phyloP scores from a whole-genome alignment of 2,888 invertebrate genomes.

The Octodonta nipae region DNA sequence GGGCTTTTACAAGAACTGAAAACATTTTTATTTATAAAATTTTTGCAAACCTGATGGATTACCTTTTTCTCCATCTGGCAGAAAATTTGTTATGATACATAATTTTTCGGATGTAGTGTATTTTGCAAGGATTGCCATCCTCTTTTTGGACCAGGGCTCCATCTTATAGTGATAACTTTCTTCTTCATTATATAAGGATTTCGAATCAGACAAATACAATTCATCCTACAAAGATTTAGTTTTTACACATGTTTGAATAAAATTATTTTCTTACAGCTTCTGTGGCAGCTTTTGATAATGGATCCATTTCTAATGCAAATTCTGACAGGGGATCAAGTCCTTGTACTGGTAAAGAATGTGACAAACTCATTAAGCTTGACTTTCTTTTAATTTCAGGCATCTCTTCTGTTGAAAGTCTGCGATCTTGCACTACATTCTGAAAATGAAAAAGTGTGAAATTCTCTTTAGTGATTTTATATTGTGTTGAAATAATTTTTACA shows the following conservation, averaged over 20 bases:
- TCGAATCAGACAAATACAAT: slow-evolving; percentile 12
- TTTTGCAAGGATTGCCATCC: slow-evolving; percentile 67
- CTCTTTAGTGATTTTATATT: too few relatives aligned
- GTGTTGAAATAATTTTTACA: too few relatives aligned
- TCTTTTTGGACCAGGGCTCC: slow-evolving; percentile 67
- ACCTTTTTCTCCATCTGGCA: slow-evolving; percentile 72
- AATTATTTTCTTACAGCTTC: slow-evolving; percentile 32
- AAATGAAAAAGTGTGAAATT: too few relatives aligned
- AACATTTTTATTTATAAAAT: not conserved
- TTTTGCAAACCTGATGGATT: slow-evolving; percentile 12
- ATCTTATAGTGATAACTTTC: slow-evolving; percentile 27
- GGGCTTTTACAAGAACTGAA: slow-evolving; percentile 67
- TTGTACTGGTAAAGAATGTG: too few relatives aligned
- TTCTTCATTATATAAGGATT: slow-evolving; percentile 20
- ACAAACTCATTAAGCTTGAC: too few relatives aligned
- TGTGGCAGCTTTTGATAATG: slow-evolving; percentile 48
- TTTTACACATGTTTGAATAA: not conserved
- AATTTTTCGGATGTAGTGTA: slow-evolving; percentile 90
- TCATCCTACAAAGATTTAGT: slow-evolving; percentile 13
- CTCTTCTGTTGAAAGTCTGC: too few relatives aligned
- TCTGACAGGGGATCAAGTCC: slow-evolving; percentile 62
- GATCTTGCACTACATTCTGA: too few relatives aligned
- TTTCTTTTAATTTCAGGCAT: too few relatives aligned
- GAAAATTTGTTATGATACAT: slow-evolving; percentile 77
- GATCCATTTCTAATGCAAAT: slow-evolving; percentile 53